A percentile compares a stretch with the other conserved stretches of the same genome.
Evolutionary conservation across 2,797 vertebrate species (phyloP).

Genomic region (Lates japonicus): DNA sequence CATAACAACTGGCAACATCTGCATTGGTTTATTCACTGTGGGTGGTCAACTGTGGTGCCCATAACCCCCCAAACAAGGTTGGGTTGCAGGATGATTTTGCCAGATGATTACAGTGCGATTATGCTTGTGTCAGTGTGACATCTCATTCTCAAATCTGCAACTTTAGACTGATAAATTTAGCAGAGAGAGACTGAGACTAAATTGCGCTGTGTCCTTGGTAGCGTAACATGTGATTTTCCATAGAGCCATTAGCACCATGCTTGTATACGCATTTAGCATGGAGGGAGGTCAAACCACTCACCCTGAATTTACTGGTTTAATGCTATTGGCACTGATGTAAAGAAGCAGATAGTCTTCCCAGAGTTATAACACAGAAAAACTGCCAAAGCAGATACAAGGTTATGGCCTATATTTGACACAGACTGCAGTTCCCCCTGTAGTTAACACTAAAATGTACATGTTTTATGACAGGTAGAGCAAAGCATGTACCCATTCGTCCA

Average conservation of each 20-base stretch:
- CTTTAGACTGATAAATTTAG: not conserved
- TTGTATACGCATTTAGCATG: not conserved
- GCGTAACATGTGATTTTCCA: not conserved
- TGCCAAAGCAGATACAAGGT: slow-evolving; percentile 2
- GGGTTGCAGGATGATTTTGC: not conserved
- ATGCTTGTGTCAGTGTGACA: slow-evolving; percentile 14
- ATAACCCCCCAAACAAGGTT: slow-evolving; percentile 1
- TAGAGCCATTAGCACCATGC: not conserved
- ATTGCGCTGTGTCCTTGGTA: slow-evolving; percentile 5
- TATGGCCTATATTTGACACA: not conserved
- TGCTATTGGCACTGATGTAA: not conserved
- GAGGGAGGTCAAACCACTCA: not conserved
- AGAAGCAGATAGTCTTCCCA: not conserved
- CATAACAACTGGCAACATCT: slow-evolving; percentile 46
- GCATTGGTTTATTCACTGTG: slow-evolving; percentile 32
- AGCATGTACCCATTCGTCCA: slow-evolving; percentile 89
- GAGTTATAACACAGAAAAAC: not conserved
- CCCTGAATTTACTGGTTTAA: not conserved
- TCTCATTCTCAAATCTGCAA: not conserved
- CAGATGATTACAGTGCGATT: not conserved
- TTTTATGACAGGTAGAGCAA: not conserved
- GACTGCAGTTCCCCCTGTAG: not conserved
- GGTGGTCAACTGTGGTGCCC: slow-evolving; percentile 24
- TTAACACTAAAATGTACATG: not conserved
- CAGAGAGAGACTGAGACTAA: not conserved